These are phyloP conservation scores for Cygnus buccinator DNA, from an alignment of 2,113 vertebrate genomes.

Conservation along the genomic window DNA sequence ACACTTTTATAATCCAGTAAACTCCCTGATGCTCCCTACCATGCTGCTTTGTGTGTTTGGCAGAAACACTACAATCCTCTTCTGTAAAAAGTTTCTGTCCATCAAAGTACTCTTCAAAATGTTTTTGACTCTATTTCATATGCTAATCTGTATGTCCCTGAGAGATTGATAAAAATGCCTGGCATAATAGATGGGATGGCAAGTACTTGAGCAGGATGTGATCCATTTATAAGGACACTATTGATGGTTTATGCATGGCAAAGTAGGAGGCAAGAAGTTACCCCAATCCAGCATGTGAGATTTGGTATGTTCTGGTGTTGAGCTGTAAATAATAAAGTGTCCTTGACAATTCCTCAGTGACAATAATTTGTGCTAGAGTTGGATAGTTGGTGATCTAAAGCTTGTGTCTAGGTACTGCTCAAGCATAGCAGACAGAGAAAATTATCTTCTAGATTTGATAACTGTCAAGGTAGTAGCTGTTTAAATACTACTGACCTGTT, in stretches of 20 bases:
- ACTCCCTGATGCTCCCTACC: not conserved
- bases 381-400: not conserved
- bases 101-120: not conserved
- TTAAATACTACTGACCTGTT: not conserved
- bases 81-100: not conserved
- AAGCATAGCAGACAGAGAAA: not conserved
- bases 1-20: not conserved
- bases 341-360: not conserved
- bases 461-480: not conserved
- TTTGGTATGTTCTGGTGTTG: not conserved
- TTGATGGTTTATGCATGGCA: not conserved
- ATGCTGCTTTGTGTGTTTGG: not conserved
- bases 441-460: not conserved
- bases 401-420: not conserved
- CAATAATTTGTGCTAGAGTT: not conserved
- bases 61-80: not conserved
- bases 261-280: not conserved
- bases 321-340: not conserved
- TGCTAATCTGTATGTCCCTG: not conserved
- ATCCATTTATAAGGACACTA: accelerated
- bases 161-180: not conserved
- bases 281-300: not conserved
- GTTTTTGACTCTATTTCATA: not conserved
- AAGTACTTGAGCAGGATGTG: not conserved
- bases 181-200: not conserved